phyloP scores from a whole-genome alignment of 2,113 vertebrate species.

The Cricetomys ansorgei region DNA sequence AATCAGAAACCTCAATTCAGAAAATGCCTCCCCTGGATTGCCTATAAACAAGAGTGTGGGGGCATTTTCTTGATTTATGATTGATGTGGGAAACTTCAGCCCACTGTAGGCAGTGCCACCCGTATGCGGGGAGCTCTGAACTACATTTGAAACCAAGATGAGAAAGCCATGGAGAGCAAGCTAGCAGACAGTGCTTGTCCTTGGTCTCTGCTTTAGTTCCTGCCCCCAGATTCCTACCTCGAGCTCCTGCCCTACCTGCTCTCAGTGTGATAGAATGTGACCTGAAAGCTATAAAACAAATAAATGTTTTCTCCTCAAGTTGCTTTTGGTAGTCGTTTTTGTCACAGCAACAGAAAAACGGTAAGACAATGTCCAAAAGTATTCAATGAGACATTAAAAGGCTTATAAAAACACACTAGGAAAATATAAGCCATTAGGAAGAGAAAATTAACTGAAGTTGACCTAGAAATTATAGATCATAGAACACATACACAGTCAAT shows the following conservation, averaged over 20 bases:
- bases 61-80: not conserved
- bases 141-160: not conserved
- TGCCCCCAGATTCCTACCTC: no score
- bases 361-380: not conserved
- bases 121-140: not conserved
- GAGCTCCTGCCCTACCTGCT: no score
- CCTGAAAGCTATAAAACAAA: not conserved
- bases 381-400: not conserved
- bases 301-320: not conserved
- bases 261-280: not conserved
- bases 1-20: not conserved
- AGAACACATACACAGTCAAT: not conserved
- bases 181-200: not conserved
- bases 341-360: not conserved
- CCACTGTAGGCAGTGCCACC: not conserved
- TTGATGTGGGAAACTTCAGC: not conserved
- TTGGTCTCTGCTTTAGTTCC: not conserved
- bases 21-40: no score
- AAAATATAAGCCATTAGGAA: not conserved
- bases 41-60: not conserved
- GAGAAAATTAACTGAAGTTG: not conserved
- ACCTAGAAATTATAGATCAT: not conserved
- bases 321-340: not conserved
- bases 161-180: not conserved
- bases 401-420: not conserved